Evolutionary conservation across 2,888 invertebrate species (phyloP).

Genomic region (Eupithecia vulgata): DNA sequence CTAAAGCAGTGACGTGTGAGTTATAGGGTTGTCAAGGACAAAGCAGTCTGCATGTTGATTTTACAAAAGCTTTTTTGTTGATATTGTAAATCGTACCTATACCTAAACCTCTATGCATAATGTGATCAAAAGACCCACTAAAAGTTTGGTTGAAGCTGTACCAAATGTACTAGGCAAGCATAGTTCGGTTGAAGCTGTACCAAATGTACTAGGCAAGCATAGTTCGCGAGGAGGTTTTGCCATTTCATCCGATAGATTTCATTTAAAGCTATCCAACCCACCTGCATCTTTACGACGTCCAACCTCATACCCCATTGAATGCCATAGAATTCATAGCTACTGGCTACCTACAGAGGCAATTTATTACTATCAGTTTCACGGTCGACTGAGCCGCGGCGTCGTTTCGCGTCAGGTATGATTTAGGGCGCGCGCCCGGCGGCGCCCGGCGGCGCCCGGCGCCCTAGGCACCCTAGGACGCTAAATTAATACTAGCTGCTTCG

Average conservation of each 20-base stretch:
- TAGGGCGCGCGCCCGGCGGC: conserved; percentile 49
- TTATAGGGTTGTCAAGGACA: conserved; percentile 59
- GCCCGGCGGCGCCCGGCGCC: conserved; percentile 58
- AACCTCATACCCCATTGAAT: conserved; percentile 59
- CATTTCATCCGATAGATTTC: neutral
- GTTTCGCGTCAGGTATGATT: conserved; percentile 74
- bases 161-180: neutral
- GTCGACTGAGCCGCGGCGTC: conserved; percentile 55
- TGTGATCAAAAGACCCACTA: neutral
- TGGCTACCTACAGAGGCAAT: conserved; percentile 48
- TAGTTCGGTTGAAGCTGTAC: neutral
- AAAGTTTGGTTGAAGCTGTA: neutral
- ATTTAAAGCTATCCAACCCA: conserved; percentile 9
- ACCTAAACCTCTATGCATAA: neutral
- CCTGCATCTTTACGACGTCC: conserved; percentile 41
- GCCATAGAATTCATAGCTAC: conserved; percentile 55
- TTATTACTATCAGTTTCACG: conserved; percentile 73
- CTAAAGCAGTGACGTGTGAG: conserved; percentile 61
- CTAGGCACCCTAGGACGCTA: conserved; percentile 62
- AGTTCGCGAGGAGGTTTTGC: neutral
- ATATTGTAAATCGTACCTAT: neutral
- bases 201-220: neutral
- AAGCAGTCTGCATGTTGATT: conserved; percentile 36
- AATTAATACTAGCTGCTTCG: conserved; percentile 59
- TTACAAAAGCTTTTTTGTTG: neutral